These are phyloP conservation scores for Limnephilus marmoratus DNA, from an alignment of 2,888 invertebrate genomes.

Conservation along the genomic window DNA sequence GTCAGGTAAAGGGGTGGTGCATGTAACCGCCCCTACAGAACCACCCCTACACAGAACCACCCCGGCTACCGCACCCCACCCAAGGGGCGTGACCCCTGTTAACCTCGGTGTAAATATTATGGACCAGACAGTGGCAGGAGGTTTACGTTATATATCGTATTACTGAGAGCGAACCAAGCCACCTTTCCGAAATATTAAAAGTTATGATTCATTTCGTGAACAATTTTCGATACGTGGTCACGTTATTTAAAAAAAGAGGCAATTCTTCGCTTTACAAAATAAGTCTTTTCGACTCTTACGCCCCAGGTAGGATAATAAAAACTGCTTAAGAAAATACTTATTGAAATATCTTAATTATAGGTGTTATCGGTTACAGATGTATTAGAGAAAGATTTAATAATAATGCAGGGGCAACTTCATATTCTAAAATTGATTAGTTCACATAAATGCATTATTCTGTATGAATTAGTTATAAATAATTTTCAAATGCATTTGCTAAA, in stretches of 20 bases:
- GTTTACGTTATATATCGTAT: background rate
- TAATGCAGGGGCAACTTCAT: too few species aligned
- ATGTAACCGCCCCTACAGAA: background rate
- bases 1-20: slow-evolving; percentile 20
- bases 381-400: too few species aligned
- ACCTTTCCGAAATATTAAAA: too few species aligned
- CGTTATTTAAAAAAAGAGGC: background rate
- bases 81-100: slow-evolving; percentile 20
- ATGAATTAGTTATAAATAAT: too few species aligned
- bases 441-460: too few species aligned
- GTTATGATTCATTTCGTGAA: background rate
- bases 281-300: too few species aligned
- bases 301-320: too few species aligned
- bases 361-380: too few species aligned
- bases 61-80: background rate
- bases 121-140: slow-evolving; percentile 18
- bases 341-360: too few species aligned
- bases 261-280: background rate
- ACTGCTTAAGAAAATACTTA: too few species aligned
- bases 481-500: too few species aligned
- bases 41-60: background rate
- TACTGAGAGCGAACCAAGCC: background rate
- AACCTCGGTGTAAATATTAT: slow-evolving; percentile 1
- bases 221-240: background rate
- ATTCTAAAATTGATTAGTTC: too few species aligned